Evolutionary conservation across 2,888 invertebrate species (phyloP).

Genomic region (Balanococcus diminutus): DNA sequence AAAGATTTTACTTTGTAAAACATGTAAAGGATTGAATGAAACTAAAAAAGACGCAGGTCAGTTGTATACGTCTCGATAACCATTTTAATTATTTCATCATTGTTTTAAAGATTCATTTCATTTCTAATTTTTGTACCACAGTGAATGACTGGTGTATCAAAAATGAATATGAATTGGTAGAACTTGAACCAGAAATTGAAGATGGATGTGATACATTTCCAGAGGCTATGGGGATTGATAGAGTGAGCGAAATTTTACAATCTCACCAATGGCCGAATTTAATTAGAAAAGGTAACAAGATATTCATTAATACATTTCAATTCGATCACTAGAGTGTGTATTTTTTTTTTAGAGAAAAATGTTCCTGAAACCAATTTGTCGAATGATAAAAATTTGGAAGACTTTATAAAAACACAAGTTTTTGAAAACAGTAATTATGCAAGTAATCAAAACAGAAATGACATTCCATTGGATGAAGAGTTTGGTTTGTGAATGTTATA

Average conservation of each 20-base stretch:
- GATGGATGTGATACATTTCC: slow-evolving; percentile 65
- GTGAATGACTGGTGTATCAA: slow-evolving; percentile 72
- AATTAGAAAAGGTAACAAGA: slow-evolving; percentile 64
- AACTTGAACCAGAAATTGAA: slow-evolving; percentile 66
- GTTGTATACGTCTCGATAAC: too few relatives aligned
- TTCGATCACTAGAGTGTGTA: not conserved
- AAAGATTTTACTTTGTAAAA: not conserved
- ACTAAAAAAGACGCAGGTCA: not conserved
- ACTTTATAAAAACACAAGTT: not conserved
- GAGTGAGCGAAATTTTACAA: slow-evolving; percentile 73
- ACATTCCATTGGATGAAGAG: not conserved
- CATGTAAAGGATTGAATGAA: not conserved
- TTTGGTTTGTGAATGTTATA: not conserved
- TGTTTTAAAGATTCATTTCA: not conserved
- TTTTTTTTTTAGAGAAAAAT: not conserved
- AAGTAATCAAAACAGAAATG: not conserved
- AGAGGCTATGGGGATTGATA: slow-evolving; percentile 69
- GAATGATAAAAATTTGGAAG: not conserved
- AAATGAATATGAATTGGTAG: slow-evolving; percentile 73
- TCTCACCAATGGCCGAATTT: slow-evolving; percentile 77
- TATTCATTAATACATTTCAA: not conserved
- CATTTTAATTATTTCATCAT: too few relatives aligned
- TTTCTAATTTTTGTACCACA: slow-evolving; percentile 56
- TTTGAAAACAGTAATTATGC: not conserved
- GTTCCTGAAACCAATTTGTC: not conserved